These are phyloP conservation scores for Dryobota labecula DNA, from an alignment of 2,888 invertebrate species.

Conservation along the genomic window DNA sequence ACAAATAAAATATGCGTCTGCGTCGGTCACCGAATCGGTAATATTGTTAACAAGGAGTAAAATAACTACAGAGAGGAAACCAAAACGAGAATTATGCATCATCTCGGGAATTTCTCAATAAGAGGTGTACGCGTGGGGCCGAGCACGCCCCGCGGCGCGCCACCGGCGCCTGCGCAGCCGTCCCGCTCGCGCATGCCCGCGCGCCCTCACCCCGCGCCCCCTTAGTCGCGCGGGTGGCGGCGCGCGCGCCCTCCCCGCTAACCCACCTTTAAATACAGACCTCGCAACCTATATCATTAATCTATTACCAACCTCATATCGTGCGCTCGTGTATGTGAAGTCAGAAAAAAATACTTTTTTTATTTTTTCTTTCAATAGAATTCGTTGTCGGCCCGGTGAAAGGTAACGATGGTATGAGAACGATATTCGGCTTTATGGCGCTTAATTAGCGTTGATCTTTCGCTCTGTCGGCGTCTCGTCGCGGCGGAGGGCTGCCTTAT, in stretches of 20 bases:
- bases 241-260: constrained; percentile 73
- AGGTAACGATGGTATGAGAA: constrained; percentile 83
- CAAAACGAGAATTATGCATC: constrained; percentile 88
- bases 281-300: constrained; percentile 88
- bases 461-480: constrained; percentile 81
- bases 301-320: constrained; percentile 85
- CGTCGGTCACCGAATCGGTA: constrained; percentile 86
- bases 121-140: constrained; percentile 88
- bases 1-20: constrained; percentile 87
- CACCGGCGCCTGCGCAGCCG: constrained; percentile 69
- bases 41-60: constrained; percentile 89
- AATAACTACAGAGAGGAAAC: constrained; percentile 82
- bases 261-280: constrained; percentile 81
- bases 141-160: constrained; percentile 70
- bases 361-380: constrained; percentile 76
- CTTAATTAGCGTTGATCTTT: constrained; percentile 87
- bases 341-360: constrained; percentile 44
- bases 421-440: constrained; percentile 88
- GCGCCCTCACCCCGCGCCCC: constrained; percentile 66
- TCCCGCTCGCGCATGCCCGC: constrained; percentile 75
- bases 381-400: constrained; percentile 82
- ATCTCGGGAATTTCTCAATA: constrained; percentile 90
- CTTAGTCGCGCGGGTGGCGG: constrained; percentile 70
- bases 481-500: constrained; percentile 75
- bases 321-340: constrained; percentile 82